phyloP scores from a whole-genome alignment of 1,140 invertebrate species.

The Pachypeltis micranthus region DNA sequence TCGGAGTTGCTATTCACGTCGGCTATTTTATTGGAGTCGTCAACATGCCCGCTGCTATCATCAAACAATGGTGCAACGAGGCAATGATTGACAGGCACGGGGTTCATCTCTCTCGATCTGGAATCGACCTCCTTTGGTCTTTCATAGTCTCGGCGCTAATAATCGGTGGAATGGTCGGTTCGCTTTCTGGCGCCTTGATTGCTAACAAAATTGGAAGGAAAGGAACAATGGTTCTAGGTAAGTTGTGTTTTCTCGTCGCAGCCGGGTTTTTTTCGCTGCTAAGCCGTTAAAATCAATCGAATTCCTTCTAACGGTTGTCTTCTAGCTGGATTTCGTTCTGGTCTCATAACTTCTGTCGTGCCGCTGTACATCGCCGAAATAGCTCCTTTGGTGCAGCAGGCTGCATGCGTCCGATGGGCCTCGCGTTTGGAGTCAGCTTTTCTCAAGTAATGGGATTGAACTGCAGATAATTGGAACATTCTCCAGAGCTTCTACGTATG shows the following conservation, averaged over 20 bases:
- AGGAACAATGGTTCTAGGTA: slow-evolving; percentile 39
- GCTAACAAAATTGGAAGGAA: slow-evolving; percentile 59
- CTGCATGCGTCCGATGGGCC: too few species aligned
- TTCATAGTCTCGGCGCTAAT: slow-evolving; percentile 67
- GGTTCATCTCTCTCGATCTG: slow-evolving; percentile 35
- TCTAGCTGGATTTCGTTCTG: too few species aligned
- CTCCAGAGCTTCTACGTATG: too few species aligned
- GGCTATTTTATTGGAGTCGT: slow-evolving; percentile 84
- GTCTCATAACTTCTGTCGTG: too few species aligned
- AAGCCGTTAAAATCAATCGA: too few species aligned
- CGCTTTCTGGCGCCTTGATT: slow-evolving; percentile 51
- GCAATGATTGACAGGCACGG: slow-evolving; percentile 47
- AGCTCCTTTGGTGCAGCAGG: too few species aligned
- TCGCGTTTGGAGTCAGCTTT: too few species aligned
- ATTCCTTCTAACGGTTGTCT: too few species aligned
- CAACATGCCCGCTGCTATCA: slow-evolving; percentile 63
- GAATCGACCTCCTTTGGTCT: slow-evolving; percentile 60
- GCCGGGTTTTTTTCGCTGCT: slow-evolving; percentile 46
- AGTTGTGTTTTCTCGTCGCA: slow-evolving; percentile 41
- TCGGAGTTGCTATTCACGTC: slow-evolving; percentile 72
- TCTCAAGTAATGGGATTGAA: too few species aligned
- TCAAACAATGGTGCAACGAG: slow-evolving; percentile 57
- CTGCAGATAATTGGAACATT: too few species aligned
- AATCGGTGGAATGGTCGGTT: slow-evolving; percentile 62
- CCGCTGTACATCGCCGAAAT: too few species aligned